Evolutionary conservation across 1,140 invertebrate genomes (phyloP), one percentile per base, ranked within the genome.

Genomic region (Pogonus chalceus): DNA sequence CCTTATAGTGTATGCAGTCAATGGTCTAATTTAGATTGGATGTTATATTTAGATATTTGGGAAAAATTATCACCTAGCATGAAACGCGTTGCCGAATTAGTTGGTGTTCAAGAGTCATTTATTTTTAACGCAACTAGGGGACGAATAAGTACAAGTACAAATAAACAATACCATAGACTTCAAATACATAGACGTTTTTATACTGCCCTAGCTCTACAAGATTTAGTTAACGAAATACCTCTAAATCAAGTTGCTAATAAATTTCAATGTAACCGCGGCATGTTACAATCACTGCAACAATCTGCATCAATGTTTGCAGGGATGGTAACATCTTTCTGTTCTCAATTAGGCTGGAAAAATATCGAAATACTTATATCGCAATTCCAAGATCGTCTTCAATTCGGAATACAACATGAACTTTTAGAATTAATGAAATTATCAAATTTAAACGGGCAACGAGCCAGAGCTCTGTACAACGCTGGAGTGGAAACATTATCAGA

Each of bases 271-370:
- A 83, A 85, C 55, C 82, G 92, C 58, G 96, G 95, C 52, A 82
- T 92, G 70, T 65, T 90, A 2, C 96, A 98, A 74, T 85, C 88
- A 58, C 75, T 98, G 22, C 96, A 98, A 72, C 92, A 97, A 67
- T 85, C 88, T 48, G 85, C 94, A n/a, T 84, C 94, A 23, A 95
- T 92, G 22, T 97, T 97, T 82, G 92, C 96, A 50, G 94, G 93
- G 83, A 78, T 71, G 65, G 65, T 62, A 20, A 66, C 63, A 9
- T 56, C 64, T 9, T 68, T 68, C 51, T 58, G 92, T 73, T 81
- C 82, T 61, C 83, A 92, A 48, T 71, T 99, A n/a, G 89, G 93
- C 2, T 99, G 95, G 95, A 79, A 79, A 51, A 92, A 85, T 64
- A 75, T 99, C 53, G 89, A 96, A 69, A 72, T 95, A 23, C 73